A percentile compares a stretch with the other conserved stretches of the same genome.
Conservation (phyloP, 2,797 vertebrate species). For the Pipistrellus kuhlii region DNA sequence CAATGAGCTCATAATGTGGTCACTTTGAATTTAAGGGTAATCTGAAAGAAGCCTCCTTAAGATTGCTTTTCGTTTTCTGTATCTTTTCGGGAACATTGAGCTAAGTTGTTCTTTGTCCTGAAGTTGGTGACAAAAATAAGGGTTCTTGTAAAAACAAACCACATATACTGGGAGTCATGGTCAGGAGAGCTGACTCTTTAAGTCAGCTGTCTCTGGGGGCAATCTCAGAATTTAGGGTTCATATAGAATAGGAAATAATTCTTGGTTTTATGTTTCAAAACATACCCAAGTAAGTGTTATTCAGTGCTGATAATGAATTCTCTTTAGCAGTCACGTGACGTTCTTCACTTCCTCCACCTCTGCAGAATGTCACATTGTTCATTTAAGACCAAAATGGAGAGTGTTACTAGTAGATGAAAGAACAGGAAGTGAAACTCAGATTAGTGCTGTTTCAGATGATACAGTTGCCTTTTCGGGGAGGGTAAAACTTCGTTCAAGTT, state of each 20-base stretch:
- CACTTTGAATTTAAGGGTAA: constrained; percentile 22
- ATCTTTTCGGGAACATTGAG: not conserved
- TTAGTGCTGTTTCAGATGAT: not conserved
- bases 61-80: constrained; percentile 38
- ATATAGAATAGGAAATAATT: constrained; percentile 40
- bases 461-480: not conserved
- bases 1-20: not conserved
- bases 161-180: not conserved
- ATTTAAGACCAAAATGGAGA: constrained; percentile 1
- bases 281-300: not conserved
- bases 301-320: not conserved
- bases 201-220: not conserved
- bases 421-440: not conserved
- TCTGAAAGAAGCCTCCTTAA: not conserved
- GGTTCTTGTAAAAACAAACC: not conserved
- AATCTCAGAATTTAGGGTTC: constrained; percentile 57
- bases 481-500: constrained; percentile 16
- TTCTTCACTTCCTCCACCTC: constrained; percentile 21
- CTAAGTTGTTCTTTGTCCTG: not conserved
- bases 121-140: constrained; percentile 18
- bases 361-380: not conserved
- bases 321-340: constrained; percentile 40
- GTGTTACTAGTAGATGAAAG: not conserved
- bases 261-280: constrained; percentile 48
- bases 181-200: not conserved